A percentile compares a stretch with the other conserved stretches of the same genome.
Conservation (phyloP, 2,113 vertebrate species). For the Salminus brasiliensis region DNA sequence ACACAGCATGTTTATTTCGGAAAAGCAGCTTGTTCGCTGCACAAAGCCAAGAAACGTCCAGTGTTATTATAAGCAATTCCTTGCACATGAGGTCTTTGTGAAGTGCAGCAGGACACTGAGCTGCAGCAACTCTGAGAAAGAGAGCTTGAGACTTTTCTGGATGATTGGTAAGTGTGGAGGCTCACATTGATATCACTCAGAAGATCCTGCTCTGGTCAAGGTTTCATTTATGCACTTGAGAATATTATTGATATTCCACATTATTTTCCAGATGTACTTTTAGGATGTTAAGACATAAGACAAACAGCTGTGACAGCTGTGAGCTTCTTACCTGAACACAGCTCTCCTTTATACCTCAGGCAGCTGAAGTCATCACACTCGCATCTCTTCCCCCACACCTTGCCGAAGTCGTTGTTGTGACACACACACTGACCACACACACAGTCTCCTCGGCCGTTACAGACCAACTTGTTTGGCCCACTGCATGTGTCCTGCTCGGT, state of each 20-base stretch:
- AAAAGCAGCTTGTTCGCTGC: constrained; percentile 50
- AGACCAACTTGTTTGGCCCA: constrained; percentile 69
- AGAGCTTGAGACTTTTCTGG: neutral
- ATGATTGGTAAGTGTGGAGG: too few relatives aligned
- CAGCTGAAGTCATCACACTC: constrained; percentile 99
- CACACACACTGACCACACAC: constrained; percentile 95
- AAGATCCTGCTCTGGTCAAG: too few relatives aligned
- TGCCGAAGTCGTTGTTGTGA: constrained; percentile 90
- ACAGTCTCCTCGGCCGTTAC: constrained; percentile 91
- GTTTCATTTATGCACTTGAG: too few relatives aligned
- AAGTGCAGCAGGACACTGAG: constrained; percentile 47
- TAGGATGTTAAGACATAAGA: too few relatives aligned
- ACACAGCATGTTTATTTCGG: constrained; percentile 64
- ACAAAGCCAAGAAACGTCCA: constrained; percentile 37
- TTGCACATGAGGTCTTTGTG: constrained; percentile 64
- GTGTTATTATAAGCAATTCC: constrained; percentile 68
- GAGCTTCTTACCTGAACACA: constrained; percentile 89
- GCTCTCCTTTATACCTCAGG: constrained; percentile 90
- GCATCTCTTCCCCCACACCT: constrained; percentile 91
- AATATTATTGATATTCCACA: too few relatives aligned
- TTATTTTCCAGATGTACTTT: too few relatives aligned
- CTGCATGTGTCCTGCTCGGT: constrained; percentile 89
- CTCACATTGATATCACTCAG: too few relatives aligned
- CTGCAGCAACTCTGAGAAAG: neutral
- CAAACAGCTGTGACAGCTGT: too few relatives aligned